Conservation (phyloP, 2,797 vertebrate species). For the Crocodylus rhombifer region DNA sequence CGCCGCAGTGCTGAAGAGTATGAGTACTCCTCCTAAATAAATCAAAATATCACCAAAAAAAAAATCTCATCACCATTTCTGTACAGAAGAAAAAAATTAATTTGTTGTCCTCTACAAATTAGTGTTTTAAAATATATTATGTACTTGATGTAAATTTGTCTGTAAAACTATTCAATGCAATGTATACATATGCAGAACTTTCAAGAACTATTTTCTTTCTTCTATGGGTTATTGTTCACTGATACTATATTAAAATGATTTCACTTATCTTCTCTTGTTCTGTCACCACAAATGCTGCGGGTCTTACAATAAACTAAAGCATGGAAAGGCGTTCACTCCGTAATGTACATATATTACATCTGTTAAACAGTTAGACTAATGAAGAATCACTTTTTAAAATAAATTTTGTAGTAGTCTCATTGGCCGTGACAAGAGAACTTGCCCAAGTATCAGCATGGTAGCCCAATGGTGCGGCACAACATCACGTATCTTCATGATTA, state of each 20-base stretch:
- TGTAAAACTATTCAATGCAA: constrained; percentile 88
- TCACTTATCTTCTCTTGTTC: constrained; percentile 68
- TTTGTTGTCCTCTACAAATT: constrained; percentile 82
- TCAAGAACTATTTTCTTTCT: constrained; percentile 76
- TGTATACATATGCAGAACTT: constrained; percentile 86
- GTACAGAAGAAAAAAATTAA: constrained; percentile 73
- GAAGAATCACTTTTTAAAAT: neutral
- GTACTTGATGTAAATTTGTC: constrained; percentile 89
- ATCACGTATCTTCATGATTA: neutral
- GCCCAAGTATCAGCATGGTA: neutral
- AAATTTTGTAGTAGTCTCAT: neutral
- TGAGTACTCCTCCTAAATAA: constrained; percentile 88
- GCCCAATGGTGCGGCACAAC: neutral
- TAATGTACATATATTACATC: neutral
- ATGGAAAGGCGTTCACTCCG: constrained; percentile 40
- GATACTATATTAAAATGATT: constrained; percentile 82
- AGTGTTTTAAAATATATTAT: constrained; percentile 83
- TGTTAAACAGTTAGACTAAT: neutral
- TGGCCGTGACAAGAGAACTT: neutral
- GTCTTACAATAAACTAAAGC: constrained; percentile 67
- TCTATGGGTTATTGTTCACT: constrained; percentile 76
- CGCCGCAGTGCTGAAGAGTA: constrained; percentile 95
- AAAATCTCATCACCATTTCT: constrained; percentile 67
- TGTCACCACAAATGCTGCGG: constrained; percentile 55
- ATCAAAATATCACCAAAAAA: neutral